Evolutionary conservation across 2,888 invertebrate genomes (phyloP).

Genomic region (Cryptocephalus primarius): DNA sequence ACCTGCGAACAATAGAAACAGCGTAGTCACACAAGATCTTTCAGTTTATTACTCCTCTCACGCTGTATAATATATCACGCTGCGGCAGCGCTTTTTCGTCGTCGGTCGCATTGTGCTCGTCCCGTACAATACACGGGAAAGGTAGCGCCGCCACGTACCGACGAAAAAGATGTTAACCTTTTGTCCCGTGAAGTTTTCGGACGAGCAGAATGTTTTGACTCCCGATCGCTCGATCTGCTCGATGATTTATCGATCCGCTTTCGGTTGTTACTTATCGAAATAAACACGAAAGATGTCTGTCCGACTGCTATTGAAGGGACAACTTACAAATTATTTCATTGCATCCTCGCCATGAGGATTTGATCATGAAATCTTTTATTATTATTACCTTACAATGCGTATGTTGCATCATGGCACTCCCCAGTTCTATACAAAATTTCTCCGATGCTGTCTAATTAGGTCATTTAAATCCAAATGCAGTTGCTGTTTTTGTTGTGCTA

Average conservation of each 20-base stretch:
- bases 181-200: slow-evolving; percentile 14
- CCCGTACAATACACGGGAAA: slow-evolving; percentile 1
- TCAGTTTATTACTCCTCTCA: too few relatives aligned
- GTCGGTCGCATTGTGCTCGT: too few relatives aligned
- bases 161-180: slow-evolving; percentile 24
- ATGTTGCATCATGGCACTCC: too few relatives aligned
- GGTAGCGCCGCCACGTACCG: slow-evolving; percentile 11
- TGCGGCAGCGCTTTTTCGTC: slow-evolving; percentile 4
- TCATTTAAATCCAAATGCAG: too few relatives aligned
- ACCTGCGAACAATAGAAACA: slow-evolving; percentile 35
- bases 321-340: not conserved
- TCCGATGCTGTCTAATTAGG: too few relatives aligned
- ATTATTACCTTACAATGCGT: too few relatives aligned
- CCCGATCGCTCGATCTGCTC: slow-evolving; percentile 9
- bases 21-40: slow-evolving; percentile 17
- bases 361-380: too few relatives aligned
- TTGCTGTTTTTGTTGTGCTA: too few relatives aligned
- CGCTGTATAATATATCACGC: slow-evolving; percentile 25
- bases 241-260: slow-evolving; percentile 13
- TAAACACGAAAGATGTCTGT: too few relatives aligned
- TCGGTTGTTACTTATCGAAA: not conserved
- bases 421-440: too few relatives aligned
- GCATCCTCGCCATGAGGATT: too few relatives aligned
- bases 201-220: slow-evolving; percentile 20
- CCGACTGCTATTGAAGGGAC: not conserved